Percentiles rank a stretch among this genome's conserved stretches.
phyloP scores from a whole-genome alignment of 2,113 vertebrate species.

The Ranitomeya imitator region DNA sequence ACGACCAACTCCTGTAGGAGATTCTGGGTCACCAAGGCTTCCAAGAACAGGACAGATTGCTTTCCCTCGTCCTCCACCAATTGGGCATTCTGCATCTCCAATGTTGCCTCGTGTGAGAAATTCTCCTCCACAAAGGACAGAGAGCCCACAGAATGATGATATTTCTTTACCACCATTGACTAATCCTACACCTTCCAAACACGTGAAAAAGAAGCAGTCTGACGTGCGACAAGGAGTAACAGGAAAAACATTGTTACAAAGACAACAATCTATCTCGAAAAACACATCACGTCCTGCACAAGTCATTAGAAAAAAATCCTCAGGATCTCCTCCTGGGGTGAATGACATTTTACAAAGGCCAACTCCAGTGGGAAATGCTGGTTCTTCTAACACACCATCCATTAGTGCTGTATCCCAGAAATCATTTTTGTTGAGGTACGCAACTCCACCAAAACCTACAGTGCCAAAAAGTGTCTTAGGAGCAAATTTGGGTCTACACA shows the following conservation, averaged over 20 bases:
- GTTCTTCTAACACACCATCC: not conserved
- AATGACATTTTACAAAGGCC: slow-evolving; percentile 32
- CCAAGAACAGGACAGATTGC: slow-evolving; percentile 24
- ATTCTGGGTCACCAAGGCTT: slow-evolving; percentile 53
- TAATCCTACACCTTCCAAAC: slow-evolving; percentile 25
- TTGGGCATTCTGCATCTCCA: slow-evolving; percentile 53
- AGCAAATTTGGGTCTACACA: not conserved
- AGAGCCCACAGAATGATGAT: slow-evolving; percentile 24
- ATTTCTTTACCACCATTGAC: not conserved
- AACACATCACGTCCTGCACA: not conserved
- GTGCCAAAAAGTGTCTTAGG: not conserved
- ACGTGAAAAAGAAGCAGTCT: slow-evolving; percentile 41
- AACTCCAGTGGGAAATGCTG: slow-evolving; percentile 46
- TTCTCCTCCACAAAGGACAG: not conserved
- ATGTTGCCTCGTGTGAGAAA: slow-evolving; percentile 38
- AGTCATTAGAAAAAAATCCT: not conserved
- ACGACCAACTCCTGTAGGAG: slow-evolving; percentile 50
- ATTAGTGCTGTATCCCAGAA: slow-evolving; percentile 14
- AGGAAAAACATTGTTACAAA: slow-evolving; percentile 23
- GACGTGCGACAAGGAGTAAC: slow-evolving; percentile 18
- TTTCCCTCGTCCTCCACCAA: slow-evolving; percentile 51
- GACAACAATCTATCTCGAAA: slow-evolving; percentile 18
- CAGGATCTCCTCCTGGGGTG: not conserved
- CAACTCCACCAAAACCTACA: not conserved
- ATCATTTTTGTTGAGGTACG: slow-evolving; percentile 37